Conservation (phyloP, 2,113 vertebrate species). For the Vicugna pacos region DNA sequence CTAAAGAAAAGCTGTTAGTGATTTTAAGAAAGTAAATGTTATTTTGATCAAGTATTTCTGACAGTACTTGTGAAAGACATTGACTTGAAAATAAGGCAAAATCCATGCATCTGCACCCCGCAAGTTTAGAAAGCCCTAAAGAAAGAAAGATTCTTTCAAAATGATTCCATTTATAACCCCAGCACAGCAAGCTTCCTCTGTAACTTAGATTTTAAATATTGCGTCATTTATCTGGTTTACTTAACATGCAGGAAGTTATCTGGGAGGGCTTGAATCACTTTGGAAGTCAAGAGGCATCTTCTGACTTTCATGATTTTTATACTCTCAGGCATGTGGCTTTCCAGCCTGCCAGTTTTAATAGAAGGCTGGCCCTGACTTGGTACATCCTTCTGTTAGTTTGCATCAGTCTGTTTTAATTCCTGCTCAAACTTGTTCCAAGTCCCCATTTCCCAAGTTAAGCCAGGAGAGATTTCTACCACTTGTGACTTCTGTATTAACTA, state of each 20-base stretch:
- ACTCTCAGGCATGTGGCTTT: slow-evolving; percentile 66
- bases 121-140: slow-evolving; percentile 31
- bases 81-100: not conserved
- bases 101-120: not conserved
- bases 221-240: slow-evolving; percentile 48
- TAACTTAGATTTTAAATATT: slow-evolving; percentile 55
- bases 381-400: slow-evolving; percentile 58
- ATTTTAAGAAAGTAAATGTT: slow-evolving; percentile 10
- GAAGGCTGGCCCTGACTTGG: slow-evolving; percentile 51
- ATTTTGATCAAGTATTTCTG: slow-evolving; percentile 40
- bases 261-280: slow-evolving; percentile 47
- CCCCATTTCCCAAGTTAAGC: slow-evolving; percentile 41
- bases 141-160: slow-evolving; percentile 3
- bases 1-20: not conserved
- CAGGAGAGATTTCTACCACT: not conserved
- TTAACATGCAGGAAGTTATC: not conserved
- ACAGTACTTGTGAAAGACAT: not conserved
- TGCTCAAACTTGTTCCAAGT: slow-evolving; percentile 67
- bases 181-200: not conserved
- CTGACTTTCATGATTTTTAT: slow-evolving; percentile 34
- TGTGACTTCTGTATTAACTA: slow-evolving; percentile 61
- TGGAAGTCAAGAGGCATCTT: slow-evolving; percentile 42
- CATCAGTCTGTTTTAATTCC: slow-evolving; percentile 64
- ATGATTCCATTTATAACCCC: slow-evolving; percentile 26
- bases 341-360: slow-evolving; percentile 63